Evolutionary conservation across 2,888 invertebrate species (phyloP).

Genomic region (Teleiodes luculella): DNA sequence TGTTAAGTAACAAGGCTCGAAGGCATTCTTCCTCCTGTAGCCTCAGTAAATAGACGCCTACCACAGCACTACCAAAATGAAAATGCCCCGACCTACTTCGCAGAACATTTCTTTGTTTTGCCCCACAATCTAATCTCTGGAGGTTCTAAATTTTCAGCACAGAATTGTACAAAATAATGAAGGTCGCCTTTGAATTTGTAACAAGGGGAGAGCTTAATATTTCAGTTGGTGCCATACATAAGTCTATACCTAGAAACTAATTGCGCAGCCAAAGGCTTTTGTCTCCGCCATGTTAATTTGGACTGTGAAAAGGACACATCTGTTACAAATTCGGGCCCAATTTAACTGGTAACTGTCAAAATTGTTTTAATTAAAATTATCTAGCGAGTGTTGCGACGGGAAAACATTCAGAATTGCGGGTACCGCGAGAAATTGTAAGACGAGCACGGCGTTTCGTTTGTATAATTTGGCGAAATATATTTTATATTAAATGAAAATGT

Average conservation of each 20-base stretch:
- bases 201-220: not conserved
- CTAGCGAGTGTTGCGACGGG: slow-evolving; percentile 21
- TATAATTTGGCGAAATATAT: not conserved
- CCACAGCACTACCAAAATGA: not conserved
- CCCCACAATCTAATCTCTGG: slow-evolving; percentile 2
- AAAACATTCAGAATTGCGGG: slow-evolving; percentile 9
- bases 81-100: slow-evolving; percentile 3
- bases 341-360: slow-evolving; percentile 29
- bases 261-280: slow-evolving; percentile 11
- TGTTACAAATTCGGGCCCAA: slow-evolving; percentile 29
- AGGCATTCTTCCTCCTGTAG: not conserved
- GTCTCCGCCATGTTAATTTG: slow-evolving; percentile 20
- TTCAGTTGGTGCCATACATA: not conserved
- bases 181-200: not conserved
- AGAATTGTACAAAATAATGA: slow-evolving; percentile 2
- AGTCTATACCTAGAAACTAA: slow-evolving; percentile 16
- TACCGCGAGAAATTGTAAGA: slow-evolving; percentile 3
- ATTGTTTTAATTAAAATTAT: slow-evolving; percentile 37
- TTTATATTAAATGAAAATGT: not conserved
- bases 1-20: no score
- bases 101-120: slow-evolving; percentile 3
- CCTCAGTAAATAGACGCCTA: not conserved
- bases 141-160: slow-evolving; percentile 1
- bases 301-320: slow-evolving; percentile 25
- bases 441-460: not conserved